Evolutionary conservation across 2,888 invertebrate genomes (phyloP).

Genomic region (Cyclophora albipunctata): DNA sequence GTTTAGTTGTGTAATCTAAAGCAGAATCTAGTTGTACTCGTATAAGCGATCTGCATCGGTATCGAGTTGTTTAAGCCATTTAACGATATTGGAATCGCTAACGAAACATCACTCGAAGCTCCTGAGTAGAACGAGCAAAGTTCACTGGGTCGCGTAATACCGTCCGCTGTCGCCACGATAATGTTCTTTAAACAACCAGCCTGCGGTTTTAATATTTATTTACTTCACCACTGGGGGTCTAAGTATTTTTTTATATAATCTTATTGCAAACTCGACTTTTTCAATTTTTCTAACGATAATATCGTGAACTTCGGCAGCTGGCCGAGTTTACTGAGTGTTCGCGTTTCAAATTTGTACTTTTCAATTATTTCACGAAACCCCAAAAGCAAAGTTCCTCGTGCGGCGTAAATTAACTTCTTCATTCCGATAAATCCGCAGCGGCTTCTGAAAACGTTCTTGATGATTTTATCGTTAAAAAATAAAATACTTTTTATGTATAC

Average conservation of each 20-base stretch:
- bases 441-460: slow-evolving; percentile 35
- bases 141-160: slow-evolving; percentile 44
- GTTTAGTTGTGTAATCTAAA: neutral
- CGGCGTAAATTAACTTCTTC: slow-evolving; percentile 48
- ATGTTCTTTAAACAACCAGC: slow-evolving; percentile 41
- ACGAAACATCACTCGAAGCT: slow-evolving; percentile 25
- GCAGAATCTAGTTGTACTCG: no score
- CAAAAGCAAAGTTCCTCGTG: slow-evolving; percentile 39
- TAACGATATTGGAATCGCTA: slow-evolving; percentile 31
- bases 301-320: slow-evolving; percentile 38
- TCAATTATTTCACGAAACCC: slow-evolving; percentile 46
- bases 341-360: slow-evolving; percentile 48
- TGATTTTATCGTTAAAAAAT: slow-evolving; percentile 28
- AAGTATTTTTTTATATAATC: slow-evolving; percentile 37
- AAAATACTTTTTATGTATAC: slow-evolving; percentile 23
- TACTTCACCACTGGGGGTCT: slow-evolving; percentile 23
- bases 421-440: slow-evolving; percentile 38
- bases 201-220: slow-evolving; percentile 42
- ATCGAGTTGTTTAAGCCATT: slow-evolving; percentile 15
- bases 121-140: slow-evolving; percentile 29
- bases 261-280: slow-evolving; percentile 35
- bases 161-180: slow-evolving; percentile 28
- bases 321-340: slow-evolving; percentile 27
- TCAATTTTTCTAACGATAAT: slow-evolving; percentile 48
- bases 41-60: slow-evolving; percentile 1